Evolutionary conservation across 2,888 invertebrate species (phyloP), one percentile per base, ranked within the genome.

Genomic region (Dascillus cervinus): DNA sequence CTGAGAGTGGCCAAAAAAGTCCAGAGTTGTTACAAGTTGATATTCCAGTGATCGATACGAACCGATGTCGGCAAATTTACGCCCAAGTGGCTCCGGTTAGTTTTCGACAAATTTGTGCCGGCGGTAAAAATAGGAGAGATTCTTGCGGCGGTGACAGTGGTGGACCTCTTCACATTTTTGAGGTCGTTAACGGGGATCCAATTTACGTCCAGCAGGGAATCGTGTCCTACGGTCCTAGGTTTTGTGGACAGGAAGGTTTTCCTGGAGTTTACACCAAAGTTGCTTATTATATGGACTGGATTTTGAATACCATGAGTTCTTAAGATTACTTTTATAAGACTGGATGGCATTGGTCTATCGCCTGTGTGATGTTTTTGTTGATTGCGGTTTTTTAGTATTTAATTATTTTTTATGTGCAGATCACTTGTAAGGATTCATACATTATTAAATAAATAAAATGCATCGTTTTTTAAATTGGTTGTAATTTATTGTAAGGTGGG

Each of bases 251-350:
- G 2, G 62, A 66, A 9, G 71, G 70, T 1, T 72, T 72, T 65
- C 82, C 82, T 0, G 81, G 76, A 1, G 74, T 82, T 1, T 82
- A 82, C 54, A 81, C 79, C 0, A 68, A 70, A 15, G 72, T 81
- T 2, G 60, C 72, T 0, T 60, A 67, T 3, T 82, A 75, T 49
- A 52, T 75, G 13, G 67, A 73, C 37, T 82, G 82, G 82, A 78
- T 82, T 44, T 49, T 73, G 15, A 60, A 67, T 12, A 64, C 61
- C 70, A 1, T 44, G 48, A 1, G 27, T 74, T 11, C 56, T 2
- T 21, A 27, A 22, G 5, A 17, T 8, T 17, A 6, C 4, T 8
- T n/a, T n/a, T n/a, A n/a, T n/a, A n/a, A n/a, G n/a, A n/a, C n/a
- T n/a, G n/a, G n/a, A n/a, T n/a, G n/a, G n/a, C n/a, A n/a, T n/a